Evolutionary conservation across 1,140 invertebrate genomes (phyloP), one percentile per base, ranked within the genome.

Genomic region (Vanessa atalanta): DNA sequence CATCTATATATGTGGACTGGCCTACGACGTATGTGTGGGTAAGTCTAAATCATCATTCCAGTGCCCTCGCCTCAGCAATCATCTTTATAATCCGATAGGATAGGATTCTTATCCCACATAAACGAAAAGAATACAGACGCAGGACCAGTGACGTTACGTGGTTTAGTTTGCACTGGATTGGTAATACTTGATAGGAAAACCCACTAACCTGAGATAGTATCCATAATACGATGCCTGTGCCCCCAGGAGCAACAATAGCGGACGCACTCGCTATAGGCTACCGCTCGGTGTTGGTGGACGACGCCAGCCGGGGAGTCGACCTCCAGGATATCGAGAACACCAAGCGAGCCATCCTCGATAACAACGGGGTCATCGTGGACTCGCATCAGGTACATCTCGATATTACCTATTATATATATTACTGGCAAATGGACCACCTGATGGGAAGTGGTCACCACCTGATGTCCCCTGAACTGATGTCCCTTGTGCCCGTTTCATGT

Each of bases 1-100:
- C 89, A 96, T 99, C 72, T 99, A 98, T 88, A 96, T 99, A 14
- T 99, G 98, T 90, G 99, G 99, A 0, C 92, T 99, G 55, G 98
- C 99, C 0, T 98, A 98, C 83, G 99, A 99, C 90, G 97, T 99
- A 63, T 99, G 99, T 89, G 99, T 99, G 15, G 97, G 97, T 87
- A 55, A 47, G 84, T 86, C 1, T 0, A 1, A n/a, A 15, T 50
- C 5, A 50, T 50, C 26, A 50, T 50, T 50, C 14, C 20, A 20
- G 20, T 20, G 6, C 26, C 3, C 26, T 2, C 26, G 5, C 26
- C 26, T 31, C 26, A 31, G 2, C 26, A 31, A 31, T 31, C 3
- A 31, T 31, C 26, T 43, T 43, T 7, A 43, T 43, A 11, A 43
- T 43, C 2, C 7, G 9, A 43, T 43, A 43, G 37, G 37, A 43